These are phyloP conservation scores for Melanostigma gelatinosum DNA, from an alignment of 2,113 vertebrate genomes.

Conservation along the genomic window DNA sequence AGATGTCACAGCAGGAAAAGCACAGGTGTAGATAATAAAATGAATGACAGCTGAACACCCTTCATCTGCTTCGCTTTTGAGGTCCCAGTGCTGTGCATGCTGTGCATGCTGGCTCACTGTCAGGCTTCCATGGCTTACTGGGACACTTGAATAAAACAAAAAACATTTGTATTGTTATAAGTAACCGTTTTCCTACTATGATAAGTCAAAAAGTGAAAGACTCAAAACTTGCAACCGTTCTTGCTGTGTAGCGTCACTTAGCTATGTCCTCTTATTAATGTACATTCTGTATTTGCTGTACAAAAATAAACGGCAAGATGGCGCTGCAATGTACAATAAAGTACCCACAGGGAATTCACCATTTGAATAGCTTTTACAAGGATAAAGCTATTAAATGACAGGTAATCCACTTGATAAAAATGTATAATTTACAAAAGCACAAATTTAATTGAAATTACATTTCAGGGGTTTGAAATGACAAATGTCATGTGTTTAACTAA, in stretches of 20 bases:
- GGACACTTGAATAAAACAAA: neutral
- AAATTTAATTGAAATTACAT: neutral
- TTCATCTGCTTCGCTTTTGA: conserved; percentile 17
- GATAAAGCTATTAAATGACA: conserved; percentile 1
- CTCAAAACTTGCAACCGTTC: neutral
- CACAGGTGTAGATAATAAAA: conserved; percentile 5
- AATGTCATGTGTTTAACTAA: conserved; percentile 7
- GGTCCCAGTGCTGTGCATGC: neutral
- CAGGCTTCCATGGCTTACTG: neutral
- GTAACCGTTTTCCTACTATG: neutral
- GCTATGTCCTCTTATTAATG: neutral
- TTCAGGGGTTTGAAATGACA: neutral
- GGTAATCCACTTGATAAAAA: neutral
- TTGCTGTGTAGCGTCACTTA: neutral
- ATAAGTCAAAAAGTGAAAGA: neutral
- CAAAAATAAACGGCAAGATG: neutral
- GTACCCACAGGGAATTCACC: neutral
- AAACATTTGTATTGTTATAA: neutral
- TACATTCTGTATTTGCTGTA: neutral
- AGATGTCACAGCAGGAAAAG: conserved; percentile 4
- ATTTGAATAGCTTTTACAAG: neutral
- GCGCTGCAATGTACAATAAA: neutral
- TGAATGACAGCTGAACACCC: neutral
- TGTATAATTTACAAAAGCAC: neutral
- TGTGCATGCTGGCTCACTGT: neutral